Base-by-base conservation (phyloP, 2,113 vertebrate genomes). In the Paedocypris sp. region DNA sequence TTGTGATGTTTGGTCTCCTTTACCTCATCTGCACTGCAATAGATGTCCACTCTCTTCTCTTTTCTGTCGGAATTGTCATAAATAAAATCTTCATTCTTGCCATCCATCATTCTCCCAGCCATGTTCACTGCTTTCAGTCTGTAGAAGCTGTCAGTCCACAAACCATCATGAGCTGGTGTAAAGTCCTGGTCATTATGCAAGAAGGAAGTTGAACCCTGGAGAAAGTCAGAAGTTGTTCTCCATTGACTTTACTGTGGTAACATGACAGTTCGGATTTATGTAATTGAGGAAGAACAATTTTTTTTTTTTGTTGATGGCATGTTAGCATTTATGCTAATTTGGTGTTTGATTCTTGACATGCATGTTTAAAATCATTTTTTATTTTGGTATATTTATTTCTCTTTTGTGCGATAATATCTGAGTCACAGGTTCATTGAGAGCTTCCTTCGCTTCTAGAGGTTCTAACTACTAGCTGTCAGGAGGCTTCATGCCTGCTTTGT, bases 1-100 rank as follows among this genome's bases (percentile, higher is more conserved):
- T 56, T 56, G 4, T 38, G 23, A 26, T 42, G 52, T 41, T 56
- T 56, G 3, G 31, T 28, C 10, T 42, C 23, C 20, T 38, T 56
- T 3, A 56, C 52, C 26, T 23, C 52, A 35, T 56, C 52, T 0
- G 36, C 36, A 20, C 3, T 56, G 6, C 39, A 8, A 26, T 56
- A 56, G 36, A 56, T 56, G 29, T 56, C 52, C 26, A 31, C 36
- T 1, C 10, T 11, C 25, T 18, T 56, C 11, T 56, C 52, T 56
- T 39, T 18, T 29, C 15, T 42, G 6, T 42, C 52, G 18, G 15
- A 33, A 16, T 15, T 12, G 6, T 56, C 36, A 35, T 29, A 41
- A 6, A n/a, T 29, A 1, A 16, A 56, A 29, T 11, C 6, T 12
- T 20, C 13, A 18, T 56, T 38, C 23, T 19, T 29, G 9, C 23